These are phyloP conservation scores for Formica exsecta DNA, from an alignment of 1,140 invertebrate species.

Conservation along the genomic window DNA sequence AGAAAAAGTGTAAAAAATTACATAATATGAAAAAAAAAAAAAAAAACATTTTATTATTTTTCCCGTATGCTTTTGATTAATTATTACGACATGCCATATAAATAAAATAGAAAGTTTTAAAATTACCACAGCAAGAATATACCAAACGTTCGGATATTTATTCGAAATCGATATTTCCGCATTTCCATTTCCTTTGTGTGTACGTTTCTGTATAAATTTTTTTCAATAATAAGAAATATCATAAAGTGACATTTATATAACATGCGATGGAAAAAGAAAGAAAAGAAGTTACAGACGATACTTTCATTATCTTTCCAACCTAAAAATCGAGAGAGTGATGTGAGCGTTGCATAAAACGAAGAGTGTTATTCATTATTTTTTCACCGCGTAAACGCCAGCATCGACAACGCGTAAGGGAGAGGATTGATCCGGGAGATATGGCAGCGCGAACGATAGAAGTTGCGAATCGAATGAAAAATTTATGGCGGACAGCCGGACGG, in stretches of 20 bases:
- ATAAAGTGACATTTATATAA: constrained; percentile 28
- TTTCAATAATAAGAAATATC: background rate
- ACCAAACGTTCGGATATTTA: too few relatives aligned
- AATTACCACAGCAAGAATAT: background rate
- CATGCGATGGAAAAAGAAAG: too few relatives aligned
- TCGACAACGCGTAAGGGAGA: constrained; percentile 12
- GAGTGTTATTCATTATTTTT: background rate
- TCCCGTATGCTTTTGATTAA: background rate
- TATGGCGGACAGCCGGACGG: constrained; percentile 27
- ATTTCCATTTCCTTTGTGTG: background rate
- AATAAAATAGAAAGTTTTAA: constrained; percentile 6
- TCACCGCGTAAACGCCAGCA: too few relatives aligned
- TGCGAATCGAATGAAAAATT: constrained; percentile 54
- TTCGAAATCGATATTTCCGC: background rate
- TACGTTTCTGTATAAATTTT: background rate
- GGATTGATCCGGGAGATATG: constrained; percentile 20
- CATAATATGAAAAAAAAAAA: background rate
- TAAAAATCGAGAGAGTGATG: background rate
- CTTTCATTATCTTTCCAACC: background rate
- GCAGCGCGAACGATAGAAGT: background rate
- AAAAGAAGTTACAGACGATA: background rate
- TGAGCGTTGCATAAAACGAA: background rate
- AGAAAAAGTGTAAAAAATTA: background rate
- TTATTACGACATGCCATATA: background rate
- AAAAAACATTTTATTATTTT: background rate